Base-by-base conservation (phyloP, 2,888 invertebrate species). In the Leucophora obtusa region DNA sequence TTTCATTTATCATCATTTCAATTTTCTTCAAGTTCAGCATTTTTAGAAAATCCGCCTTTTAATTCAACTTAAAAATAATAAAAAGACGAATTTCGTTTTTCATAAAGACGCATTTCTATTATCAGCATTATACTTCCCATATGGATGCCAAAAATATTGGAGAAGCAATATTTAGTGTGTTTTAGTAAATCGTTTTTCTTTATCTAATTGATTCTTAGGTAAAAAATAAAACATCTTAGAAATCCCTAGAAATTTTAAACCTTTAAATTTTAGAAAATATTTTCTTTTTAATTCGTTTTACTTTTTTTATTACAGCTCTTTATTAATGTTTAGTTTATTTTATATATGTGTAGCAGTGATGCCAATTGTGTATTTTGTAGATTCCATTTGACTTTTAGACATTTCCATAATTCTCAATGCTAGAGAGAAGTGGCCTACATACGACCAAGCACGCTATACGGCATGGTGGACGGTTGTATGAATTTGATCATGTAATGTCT, bases 1-100 rank as follows among this genome's bases (percentile, higher is more conserved):
- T 63, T 56, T 6, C 33, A 56, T 63, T 56, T 38, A 50, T 51
- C 54, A 68, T 66, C 28, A 28, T 15, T n/a, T 24, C n/a, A 18
- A 24, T 14, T 9, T 24, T 28, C 9, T 8, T 38, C 14, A 17
- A 33, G 10, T 50, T 69, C n/a, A 68, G 35, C 14, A 28, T 68
- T 28, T n/a, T 24, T 28, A 17, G 14, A n/a, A 14, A 62, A n/a
- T 17, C 8, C 24, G 50, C 24, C 54, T 56, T 62, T 56, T 38
- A 14, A 17, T 18, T 50, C 62, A 18, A 24, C 15, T 50, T 56
- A 56, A 24, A 35, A 50, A 3, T 28, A 28, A 28, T 28, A 28
- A 28, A 38, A 18, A 58, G 35, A 54, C 18, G 8, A 15, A 60
- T 54, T 21, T 38, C 50, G 3, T 6, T 28, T 6, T 6, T 28